These are phyloP conservation scores for Siphamia tubifer DNA, from an alignment of 2,113 vertebrate species.

Conservation along the genomic window DNA sequence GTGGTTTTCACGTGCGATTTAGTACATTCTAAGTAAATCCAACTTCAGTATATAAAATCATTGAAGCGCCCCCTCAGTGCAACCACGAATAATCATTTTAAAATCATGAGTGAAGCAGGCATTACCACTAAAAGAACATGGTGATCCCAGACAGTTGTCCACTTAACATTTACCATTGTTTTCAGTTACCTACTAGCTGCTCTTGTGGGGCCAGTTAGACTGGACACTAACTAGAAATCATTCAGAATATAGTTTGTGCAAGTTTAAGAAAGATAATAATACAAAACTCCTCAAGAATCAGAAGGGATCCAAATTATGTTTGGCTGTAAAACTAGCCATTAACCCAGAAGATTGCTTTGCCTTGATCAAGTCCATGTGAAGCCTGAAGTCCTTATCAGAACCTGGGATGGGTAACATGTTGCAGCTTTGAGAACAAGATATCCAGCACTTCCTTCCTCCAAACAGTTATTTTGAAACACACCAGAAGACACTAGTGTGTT, in stretches of 20 bases:
- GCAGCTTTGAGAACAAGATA: slow-evolving; percentile 29
- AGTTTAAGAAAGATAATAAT: background rate
- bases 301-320: background rate
- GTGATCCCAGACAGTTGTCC: background rate
- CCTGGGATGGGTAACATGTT: slow-evolving; percentile 6
- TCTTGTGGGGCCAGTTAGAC: background rate
- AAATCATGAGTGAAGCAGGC: background rate
- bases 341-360: background rate
- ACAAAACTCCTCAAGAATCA: background rate
- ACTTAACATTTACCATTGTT: background rate
- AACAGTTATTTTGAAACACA: background rate
- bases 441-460: background rate
- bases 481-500: background rate
- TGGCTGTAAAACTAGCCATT: slow-evolving; percentile 7
- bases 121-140: background rate
- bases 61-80: background rate
- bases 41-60: background rate
- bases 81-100: background rate
- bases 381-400: background rate
- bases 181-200: background rate
- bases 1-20: background rate
- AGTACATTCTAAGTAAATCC: background rate
- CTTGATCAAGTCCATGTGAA: background rate
- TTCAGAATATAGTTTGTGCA: slow-evolving; percentile 19
- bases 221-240: background rate